phyloP scores from a whole-genome alignment of 1,140 invertebrate genomes.

The Forficula auricularia region DNA sequence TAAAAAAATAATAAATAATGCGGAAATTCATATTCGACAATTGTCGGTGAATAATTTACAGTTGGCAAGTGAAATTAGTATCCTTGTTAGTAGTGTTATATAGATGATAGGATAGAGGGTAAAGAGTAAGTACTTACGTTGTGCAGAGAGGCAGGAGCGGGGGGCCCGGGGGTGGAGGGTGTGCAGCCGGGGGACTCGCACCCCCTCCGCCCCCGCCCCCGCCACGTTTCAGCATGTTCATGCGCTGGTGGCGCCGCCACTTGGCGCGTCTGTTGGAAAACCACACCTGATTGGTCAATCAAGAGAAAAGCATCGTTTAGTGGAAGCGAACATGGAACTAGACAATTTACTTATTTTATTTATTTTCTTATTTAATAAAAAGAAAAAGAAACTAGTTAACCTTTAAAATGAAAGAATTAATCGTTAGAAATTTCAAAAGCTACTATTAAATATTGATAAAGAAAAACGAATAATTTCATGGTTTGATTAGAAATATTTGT shows the following conservation, averaged over 20 bases:
- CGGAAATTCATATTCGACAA: too few relatives aligned
- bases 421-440: background rate
- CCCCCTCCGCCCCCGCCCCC: constrained; percentile 26
- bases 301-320: constrained; percentile 1
- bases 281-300: constrained; percentile 68
- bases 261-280: constrained; percentile 97
- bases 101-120: too few relatives aligned
- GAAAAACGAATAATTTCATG: background rate
- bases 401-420: background rate
- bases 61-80: too few relatives aligned
- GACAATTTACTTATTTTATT: background rate
- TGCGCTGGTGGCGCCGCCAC: constrained; percentile 86
- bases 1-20: too few relatives aligned
- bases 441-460: background rate
- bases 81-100: too few relatives aligned
- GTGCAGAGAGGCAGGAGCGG: constrained; percentile 25
- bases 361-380: background rate
- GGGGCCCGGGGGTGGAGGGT: constrained; percentile 31
- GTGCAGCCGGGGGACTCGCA: constrained; percentile 27
- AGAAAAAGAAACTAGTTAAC: background rate
- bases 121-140: too few relatives aligned
- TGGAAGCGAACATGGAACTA: too few relatives aligned
- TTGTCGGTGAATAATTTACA: too few relatives aligned
- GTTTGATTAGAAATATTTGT: too few relatives aligned
- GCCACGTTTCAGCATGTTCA: constrained; percentile 68